Base-by-base conservation (phyloP, 1,140 invertebrate species). In the Steinernema khuongi region DNA sequence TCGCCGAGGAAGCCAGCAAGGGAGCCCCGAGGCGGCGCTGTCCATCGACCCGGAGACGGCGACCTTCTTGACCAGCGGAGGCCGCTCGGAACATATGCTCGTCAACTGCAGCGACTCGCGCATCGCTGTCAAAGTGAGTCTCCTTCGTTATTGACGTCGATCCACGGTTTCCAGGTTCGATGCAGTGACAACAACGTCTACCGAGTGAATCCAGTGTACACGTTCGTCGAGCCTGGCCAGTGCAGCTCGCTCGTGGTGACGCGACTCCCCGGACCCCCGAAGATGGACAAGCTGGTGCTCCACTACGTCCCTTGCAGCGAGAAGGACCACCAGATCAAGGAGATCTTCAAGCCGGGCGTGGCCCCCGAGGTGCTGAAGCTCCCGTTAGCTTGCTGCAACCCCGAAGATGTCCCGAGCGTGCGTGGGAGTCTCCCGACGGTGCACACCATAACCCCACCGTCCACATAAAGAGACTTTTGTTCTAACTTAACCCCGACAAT, bases 111-210 rank as follows among this genome's bases (percentile, higher is more conserved):
- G 50, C 26, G 50, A 60, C 4, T 7, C 50, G 22, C 11, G 50
- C 11, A 60, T 60, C 22, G 50, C 50, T 14, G 50, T 60, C 50
- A 60, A 60, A 22, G 50, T 60, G 7, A 14, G 50, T 7, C 4
- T 7, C 11, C 26, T 60, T 60, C n/a, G 36, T 11, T 11, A 7
- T 60, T n/a, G n/a, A n/a, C n/a, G 11, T 60, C 50, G 50, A 60
- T 60, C n/a, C n/a, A 22, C 26, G 36, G 14, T n/a, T 60, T 60
- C 26, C 19, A 60, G 50, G 50, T 60, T 26, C 50, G 50, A 60
- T 60, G 50, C 50, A 60, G 50, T 22, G 50, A 60, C 50, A 60
- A 60, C 50, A 60, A 26, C 50, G 50, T 60, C 4, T 60, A 60
- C 50, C 14, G 50, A 60, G 50, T 60, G 11, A 60, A 60, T 26